Evolutionary conservation across 2,113 vertebrate species (phyloP).

Genomic region (Lichenostomus cassidix): DNA sequence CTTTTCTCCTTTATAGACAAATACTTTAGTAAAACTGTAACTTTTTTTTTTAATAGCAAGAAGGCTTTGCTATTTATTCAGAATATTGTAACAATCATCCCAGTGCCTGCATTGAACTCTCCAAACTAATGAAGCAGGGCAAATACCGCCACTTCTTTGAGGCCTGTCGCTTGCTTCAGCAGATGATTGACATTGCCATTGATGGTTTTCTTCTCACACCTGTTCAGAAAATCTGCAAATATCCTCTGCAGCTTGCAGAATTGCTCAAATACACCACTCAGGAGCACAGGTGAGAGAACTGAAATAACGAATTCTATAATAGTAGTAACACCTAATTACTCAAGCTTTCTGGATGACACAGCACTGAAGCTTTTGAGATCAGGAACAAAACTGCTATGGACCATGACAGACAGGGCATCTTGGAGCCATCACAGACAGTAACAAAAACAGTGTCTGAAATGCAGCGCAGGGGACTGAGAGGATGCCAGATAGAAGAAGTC

Average conservation of each 20-base stretch:
- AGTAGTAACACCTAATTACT: not conserved
- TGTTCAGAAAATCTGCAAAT: constrained; percentile 98
- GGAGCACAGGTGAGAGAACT: constrained; percentile 86
- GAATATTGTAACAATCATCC: constrained; percentile 98
- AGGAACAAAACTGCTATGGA: not conserved
- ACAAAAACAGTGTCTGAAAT: not conserved
- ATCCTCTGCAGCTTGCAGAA: constrained; percentile 94
- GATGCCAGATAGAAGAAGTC: not conserved
- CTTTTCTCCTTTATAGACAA: not conserved
- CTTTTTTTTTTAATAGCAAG: constrained; percentile 75
- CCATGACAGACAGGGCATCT: not conserved
- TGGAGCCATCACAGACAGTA: not conserved
- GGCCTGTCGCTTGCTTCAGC: constrained; percentile 93
- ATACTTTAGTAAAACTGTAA: not conserved
- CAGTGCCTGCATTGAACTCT: constrained; percentile 85
- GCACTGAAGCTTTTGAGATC: not conserved
- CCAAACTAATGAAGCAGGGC: constrained; percentile 89
- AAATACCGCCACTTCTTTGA: constrained; percentile 96
- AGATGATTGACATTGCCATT: constrained; percentile 98
- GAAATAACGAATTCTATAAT: not conserved
- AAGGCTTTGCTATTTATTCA: constrained; percentile 94
- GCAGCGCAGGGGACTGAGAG: not conserved
- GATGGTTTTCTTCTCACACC: constrained; percentile 95
- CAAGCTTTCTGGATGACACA: not conserved
- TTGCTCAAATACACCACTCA: constrained; percentile 94